Base-by-base conservation (phyloP, 2,888 invertebrate species). In the Hemaris fuciformis region DNA sequence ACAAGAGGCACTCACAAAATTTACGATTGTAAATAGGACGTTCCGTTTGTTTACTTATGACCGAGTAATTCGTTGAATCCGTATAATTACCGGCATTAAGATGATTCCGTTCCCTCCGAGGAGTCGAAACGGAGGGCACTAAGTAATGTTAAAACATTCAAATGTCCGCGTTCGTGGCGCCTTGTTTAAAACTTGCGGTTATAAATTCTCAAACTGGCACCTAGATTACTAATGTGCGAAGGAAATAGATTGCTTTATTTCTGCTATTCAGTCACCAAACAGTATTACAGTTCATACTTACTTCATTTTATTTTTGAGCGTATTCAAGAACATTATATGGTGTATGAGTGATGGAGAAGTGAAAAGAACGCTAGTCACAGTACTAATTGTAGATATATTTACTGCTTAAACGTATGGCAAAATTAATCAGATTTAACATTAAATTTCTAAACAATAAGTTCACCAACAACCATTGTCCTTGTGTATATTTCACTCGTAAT, bases 41-140 rank as follows among this genome's bases (percentile, higher is more conserved):
- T 89, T 85, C 81, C 82, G 84, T 87, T 86, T 90, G 89, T 90
- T 91, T 90, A 91, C 89, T 91, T 90, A 91, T 90, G 89, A 88
- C 83, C 88, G 87, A 91, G 90, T 91, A 92, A 92, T 92, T 92
- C 92, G 81, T 68, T 72, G 86, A 92, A 91, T 91, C 92, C 87
- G 89, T 91, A 92, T 93, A 93, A 93, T 93, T 93, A 91, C 91
- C 74, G 81, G 91, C 84, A 93, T 93, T 91, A 92, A 89, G 92
- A 93, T 92, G 91, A 93, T 88, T 87, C 91, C 76, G 76, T 59
- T 79, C 81, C 82, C 86, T 85, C 75, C 81, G 72, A 79, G n/a
- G n/a, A n/a, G n/a, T n/a, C n/a, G n/a, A 77, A 81, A 77, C 76
- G 79, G 73, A 81, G 79, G 77, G 79, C 85, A 82, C 85, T 85